Conservation (phyloP, 2,797 vertebrate genomes). For the Mycteria americana region DNA sequence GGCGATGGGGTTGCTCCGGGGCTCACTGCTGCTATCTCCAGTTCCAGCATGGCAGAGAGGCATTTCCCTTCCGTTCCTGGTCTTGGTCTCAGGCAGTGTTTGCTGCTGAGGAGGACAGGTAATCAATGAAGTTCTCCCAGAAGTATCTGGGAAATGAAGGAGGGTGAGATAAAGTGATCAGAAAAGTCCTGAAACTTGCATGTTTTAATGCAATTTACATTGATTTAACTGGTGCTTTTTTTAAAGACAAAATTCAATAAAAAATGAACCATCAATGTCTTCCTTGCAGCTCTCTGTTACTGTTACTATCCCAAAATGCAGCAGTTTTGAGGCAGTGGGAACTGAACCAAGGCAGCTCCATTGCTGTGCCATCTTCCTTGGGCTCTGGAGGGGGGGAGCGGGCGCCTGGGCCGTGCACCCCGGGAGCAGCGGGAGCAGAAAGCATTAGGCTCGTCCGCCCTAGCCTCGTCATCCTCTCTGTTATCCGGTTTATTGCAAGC, state of each 20-base stretch:
- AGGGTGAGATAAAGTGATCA: neutral
- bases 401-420: accelerated
- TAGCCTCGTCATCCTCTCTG: neutral
- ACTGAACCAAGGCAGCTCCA: neutral
- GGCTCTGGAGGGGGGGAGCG: neutral
- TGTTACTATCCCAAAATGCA: neutral
- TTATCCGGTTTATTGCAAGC: neutral
- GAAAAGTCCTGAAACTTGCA: neutral
- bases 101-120: neutral
- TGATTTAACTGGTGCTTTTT: neutral
- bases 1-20: accelerated
- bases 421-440: neutral
- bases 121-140: neutral
- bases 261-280: neutral
- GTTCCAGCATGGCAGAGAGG: neutral
- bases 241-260: neutral
- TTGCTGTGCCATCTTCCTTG: neutral
- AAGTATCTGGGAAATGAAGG: constrained; percentile 5
- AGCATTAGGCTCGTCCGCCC: neutral
- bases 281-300: neutral
- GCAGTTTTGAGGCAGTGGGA: neutral
- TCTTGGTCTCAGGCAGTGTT: neutral
- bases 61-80: neutral
- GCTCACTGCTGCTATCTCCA: neutral
- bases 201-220: constrained; percentile 25